These are phyloP conservation scores for Hoplostethus atlanticus DNA, from an alignment of 2,797 vertebrate species.

Conservation along the genomic window DNA sequence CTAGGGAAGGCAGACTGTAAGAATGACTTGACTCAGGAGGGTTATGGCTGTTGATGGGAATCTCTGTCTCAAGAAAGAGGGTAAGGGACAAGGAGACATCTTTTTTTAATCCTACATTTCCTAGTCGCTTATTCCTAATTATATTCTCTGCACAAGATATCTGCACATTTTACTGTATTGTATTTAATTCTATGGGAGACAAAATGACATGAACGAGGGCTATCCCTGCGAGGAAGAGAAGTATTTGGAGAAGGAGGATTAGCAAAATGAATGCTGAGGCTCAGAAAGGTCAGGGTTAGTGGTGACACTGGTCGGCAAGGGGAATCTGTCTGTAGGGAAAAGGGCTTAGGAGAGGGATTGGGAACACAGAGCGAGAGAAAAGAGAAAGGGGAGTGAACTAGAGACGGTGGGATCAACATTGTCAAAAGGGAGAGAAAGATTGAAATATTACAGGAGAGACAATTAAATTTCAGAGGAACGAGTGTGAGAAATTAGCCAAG, in stretches of 20 bases:
- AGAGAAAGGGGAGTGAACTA: not conserved
- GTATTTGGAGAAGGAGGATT: not conserved
- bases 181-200: not conserved
- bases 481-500: not conserved
- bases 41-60: too few relatives aligned
- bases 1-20: not conserved
- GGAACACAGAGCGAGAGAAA: constrained; percentile 4
- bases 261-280: constrained; percentile 13
- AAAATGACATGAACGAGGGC: constrained; percentile 14
- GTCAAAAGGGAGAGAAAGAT: not conserved
- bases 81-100: too few relatives aligned
- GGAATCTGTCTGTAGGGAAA: constrained; percentile 11
- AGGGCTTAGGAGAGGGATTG: not conserved
- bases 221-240: constrained; percentile 9
- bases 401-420: not conserved
- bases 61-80: too few relatives aligned
- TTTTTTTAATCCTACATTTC: too few relatives aligned
- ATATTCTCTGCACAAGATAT: not conserved
- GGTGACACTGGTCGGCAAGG: constrained; percentile 21
- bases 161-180: not conserved
- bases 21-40: too few relatives aligned
- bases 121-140: too few relatives aligned
- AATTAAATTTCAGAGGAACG: constrained; percentile 11
- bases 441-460: not conserved
- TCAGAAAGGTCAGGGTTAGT: constrained; percentile 12